Percentiles rank a stretch among this genome's conserved stretches.
phyloP scores from a whole-genome alignment of 2,113 vertebrate species.

The Aegithalos caudatus region DNA sequence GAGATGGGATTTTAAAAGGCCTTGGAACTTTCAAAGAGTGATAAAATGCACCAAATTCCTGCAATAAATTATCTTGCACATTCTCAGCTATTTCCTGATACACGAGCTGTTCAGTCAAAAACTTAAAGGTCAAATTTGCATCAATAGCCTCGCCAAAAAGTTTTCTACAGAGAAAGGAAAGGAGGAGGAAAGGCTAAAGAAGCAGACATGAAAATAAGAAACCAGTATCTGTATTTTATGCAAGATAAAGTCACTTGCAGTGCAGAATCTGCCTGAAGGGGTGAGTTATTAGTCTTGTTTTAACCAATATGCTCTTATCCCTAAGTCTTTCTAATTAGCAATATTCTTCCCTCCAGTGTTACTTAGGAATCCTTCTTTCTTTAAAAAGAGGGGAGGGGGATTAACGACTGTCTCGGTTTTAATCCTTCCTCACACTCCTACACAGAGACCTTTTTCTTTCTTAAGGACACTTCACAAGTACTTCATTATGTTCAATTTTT shows the following conservation, averaged over 20 bases:
- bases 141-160: constrained; percentile 26
- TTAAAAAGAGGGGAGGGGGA: not conserved
- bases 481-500: not conserved
- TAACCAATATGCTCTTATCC: not conserved
- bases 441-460: not conserved
- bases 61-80: constrained; percentile 28
- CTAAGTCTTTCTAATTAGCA: not conserved
- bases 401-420: not conserved
- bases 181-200: not conserved
- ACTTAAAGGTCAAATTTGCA: constrained; percentile 66
- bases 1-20: not conserved
- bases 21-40: not conserved
- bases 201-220: not conserved
- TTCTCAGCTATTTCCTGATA: constrained; percentile 49
- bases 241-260: not conserved
- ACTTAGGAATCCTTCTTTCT: not conserved
- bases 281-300: not conserved
- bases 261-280: not conserved
- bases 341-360: not conserved
- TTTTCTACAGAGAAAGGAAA: not conserved
- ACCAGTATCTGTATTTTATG: not conserved
- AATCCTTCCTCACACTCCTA: constrained; percentile 42
- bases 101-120: constrained; percentile 35
- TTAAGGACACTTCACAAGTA: not conserved
- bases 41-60: constrained; percentile 29